Base-by-base conservation (phyloP, 2,888 invertebrate genomes). In the Archaeoteleia sp. region DNA sequence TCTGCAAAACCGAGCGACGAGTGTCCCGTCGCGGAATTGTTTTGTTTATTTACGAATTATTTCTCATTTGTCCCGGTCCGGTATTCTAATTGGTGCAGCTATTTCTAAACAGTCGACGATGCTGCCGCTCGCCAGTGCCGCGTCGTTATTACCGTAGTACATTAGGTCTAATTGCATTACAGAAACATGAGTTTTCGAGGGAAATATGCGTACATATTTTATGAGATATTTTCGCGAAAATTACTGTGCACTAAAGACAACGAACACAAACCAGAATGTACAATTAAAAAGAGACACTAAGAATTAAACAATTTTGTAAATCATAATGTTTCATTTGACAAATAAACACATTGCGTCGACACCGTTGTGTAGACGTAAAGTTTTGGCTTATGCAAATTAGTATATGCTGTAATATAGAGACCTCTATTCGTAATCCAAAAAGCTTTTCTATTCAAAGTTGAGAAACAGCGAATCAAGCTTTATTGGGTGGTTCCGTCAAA, bases 401-500 rank as follows among this genome's bases (percentile, higher is more conserved):
- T 5, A 20, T 5, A 20, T 5, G 5, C 20, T 5, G 20, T 46
- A 29, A 14, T 27, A 7, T 20, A 29, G 43, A 32, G 54, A 60
- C 46, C 48, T 32, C 48, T 39, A 61, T 67, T 49, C 32, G 55
- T 60, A 61, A 61, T 61, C 51, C 45, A 42, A 67, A 61, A 61
- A 45, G 67, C 67, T 55, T 67, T 67, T 67, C 61, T 30, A 57
- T 67, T 61, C 46, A 51, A 67, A 67, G 45, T 61, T 61, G 8
- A 67, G 60, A 49, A 55, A 55, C 55, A 29, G 49, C 54, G 49
- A 66, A 54, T 60, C 48, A 39, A 39, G 62, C 57, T 66, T 71
- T 78, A 79, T 80, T 79, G 76, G 78, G 74, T 76, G 73, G 76
- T 77, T 81, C 78, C 77, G 78, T 80, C 82, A 81, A 83, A 82